Conservation (phyloP, 2,888 invertebrate species). For the Minunthozetes semirufus region DNA sequence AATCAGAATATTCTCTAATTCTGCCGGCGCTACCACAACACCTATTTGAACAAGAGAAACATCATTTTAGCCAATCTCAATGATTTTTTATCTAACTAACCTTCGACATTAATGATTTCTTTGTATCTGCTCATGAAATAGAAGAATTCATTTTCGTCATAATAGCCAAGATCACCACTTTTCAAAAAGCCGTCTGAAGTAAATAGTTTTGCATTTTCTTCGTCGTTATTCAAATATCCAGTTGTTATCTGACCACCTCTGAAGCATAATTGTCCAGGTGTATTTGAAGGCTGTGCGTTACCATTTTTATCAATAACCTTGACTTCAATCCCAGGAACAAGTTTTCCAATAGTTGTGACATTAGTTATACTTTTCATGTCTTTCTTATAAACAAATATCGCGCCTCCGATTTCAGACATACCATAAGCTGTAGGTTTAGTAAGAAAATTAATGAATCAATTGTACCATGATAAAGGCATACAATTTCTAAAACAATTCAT, state of each 20-base stretch:
- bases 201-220: background rate
- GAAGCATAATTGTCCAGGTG: background rate
- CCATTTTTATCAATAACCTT: background rate
- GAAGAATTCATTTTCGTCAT: constrained; percentile 1
- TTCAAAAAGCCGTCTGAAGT: background rate
- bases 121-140: background rate
- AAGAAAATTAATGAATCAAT: too few species aligned
- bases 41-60: background rate
- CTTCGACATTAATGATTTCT: background rate
- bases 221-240: background rate
- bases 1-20: background rate
- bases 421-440: too few species aligned
- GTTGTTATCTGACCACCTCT: background rate
- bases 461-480: too few species aligned
- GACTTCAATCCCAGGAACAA: background rate
- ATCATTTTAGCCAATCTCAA: background rate
- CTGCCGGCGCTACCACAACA: background rate
- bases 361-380: background rate
- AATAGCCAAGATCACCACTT: background rate
- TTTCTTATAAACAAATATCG: too few species aligned
- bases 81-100: background rate
- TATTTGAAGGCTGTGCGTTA: background rate
- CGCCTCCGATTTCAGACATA: background rate
- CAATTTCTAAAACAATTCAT: too few species aligned
- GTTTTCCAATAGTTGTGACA: background rate